These are phyloP conservation scores for Tor tambroides DNA, from an alignment of 2,113 vertebrate species.

Conservation along the genomic window DNA sequence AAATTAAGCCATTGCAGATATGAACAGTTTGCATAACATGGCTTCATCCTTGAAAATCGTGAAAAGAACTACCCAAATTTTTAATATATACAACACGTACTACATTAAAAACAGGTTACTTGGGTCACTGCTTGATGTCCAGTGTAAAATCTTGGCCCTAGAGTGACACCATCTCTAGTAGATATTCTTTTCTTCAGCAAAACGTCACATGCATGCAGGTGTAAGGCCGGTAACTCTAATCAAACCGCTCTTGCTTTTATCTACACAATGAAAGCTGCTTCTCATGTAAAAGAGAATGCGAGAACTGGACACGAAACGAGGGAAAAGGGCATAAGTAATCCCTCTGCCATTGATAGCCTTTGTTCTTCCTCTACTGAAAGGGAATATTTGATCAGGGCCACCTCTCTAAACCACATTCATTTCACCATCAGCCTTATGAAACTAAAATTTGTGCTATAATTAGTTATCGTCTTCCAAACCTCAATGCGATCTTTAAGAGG, in stretches of 20 bases:
- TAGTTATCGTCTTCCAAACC: slow-evolving; percentile 40
- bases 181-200: neutral
- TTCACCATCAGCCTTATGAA: slow-evolving; percentile 30
- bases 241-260: slow-evolving; percentile 20
- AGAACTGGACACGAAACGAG: slow-evolving; percentile 33
- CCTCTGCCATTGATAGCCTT: slow-evolving; percentile 30
- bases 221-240: slow-evolving; percentile 7
- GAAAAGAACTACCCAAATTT: neutral
- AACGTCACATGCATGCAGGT: slow-evolving; percentile 2
- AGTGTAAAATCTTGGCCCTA: neutral
- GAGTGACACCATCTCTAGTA: neutral
- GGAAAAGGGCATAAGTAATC: slow-evolving; percentile 52
- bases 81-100: neutral
- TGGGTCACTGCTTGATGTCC: neutral
- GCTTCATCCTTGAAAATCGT: neutral
- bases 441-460: slow-evolving; percentile 34
- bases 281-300: slow-evolving; percentile 37
- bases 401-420: slow-evolving; percentile 38
- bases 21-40: neutral
- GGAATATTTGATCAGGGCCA: slow-evolving; percentile 50
- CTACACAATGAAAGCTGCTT: slow-evolving; percentile 6
- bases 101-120: neutral
- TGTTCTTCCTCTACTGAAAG: slow-evolving; percentile 43
- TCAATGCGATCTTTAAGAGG: slow-evolving; percentile 15
- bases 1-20: too few relatives aligned